Evolutionary conservation across 92 coral and sea anemone genomes (phyloP).

Genomic region (Siderastrea siderea): DNA sequence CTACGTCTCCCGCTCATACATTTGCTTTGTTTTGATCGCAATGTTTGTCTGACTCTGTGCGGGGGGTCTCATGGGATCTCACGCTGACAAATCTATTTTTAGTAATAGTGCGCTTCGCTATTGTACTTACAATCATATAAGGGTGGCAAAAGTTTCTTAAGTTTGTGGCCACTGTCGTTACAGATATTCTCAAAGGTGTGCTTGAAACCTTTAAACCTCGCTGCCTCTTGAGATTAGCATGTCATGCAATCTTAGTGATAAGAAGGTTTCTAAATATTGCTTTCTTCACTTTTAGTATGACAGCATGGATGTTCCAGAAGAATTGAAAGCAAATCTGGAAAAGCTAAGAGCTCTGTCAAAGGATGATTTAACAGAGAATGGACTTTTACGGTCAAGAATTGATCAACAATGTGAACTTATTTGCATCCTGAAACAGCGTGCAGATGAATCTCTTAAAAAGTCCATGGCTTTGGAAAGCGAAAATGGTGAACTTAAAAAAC

Average conservation of each 20-base stretch:
- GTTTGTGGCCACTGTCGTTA: too few species aligned
- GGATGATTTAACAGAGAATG: constrained; percentile 96
- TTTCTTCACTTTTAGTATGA: constrained; percentile 10
- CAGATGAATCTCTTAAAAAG: constrained; percentile 89
- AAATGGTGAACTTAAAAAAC: constrained; percentile 72
- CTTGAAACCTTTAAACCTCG: too few species aligned
- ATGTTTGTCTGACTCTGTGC: too few species aligned
- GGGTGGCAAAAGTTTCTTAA: too few species aligned
- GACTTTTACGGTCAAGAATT: constrained; percentile 92
- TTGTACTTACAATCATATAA: too few species aligned
- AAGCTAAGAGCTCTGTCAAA: constrained; percentile 87
- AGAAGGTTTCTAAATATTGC: background rate
- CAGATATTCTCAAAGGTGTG: too few species aligned
- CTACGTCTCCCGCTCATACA: too few species aligned
- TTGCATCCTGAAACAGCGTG: constrained; percentile 93
- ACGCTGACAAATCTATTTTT: too few species aligned
- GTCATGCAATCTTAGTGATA: background rate
- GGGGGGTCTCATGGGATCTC: too few species aligned
- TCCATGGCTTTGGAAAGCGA: constrained; percentile 78
- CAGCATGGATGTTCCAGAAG: constrained; percentile 81
- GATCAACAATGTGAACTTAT: constrained; percentile 97
- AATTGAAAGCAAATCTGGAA: constrained; percentile 86
- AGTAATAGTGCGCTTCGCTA: too few species aligned
- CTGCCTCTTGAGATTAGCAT: too few species aligned
- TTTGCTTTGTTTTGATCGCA: too few species aligned